Conservation (phyloP, 2,888 invertebrate genomes). For the Timema podura region DNA sequence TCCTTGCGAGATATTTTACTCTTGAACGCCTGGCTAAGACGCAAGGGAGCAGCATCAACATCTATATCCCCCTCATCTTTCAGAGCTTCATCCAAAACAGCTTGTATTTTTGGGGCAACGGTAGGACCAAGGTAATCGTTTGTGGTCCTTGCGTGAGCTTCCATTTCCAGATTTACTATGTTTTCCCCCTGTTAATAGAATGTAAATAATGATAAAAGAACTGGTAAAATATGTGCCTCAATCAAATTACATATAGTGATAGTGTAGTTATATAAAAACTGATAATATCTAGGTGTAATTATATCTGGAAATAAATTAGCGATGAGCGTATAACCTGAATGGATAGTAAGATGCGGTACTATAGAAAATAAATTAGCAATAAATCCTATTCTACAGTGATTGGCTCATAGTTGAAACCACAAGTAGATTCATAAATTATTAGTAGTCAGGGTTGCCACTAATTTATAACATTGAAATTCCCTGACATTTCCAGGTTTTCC, state of each 20-base stretch:
- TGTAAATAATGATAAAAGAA: background rate
- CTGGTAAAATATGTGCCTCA: background rate
- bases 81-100: constrained; percentile 30
- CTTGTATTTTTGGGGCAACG: constrained; percentile 31
- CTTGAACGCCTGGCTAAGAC: constrained; percentile 12
- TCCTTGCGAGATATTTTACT: constrained; percentile 22
- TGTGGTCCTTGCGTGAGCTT: constrained; percentile 28
- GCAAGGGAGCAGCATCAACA: constrained; percentile 29
- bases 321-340: too few relatives aligned
- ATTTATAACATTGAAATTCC: too few relatives aligned
- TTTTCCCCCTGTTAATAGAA: constrained; percentile 27
- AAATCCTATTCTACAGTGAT: too few relatives aligned
- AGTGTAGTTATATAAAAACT: background rate
- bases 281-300: background rate
- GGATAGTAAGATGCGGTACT: too few relatives aligned
- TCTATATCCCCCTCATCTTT: constrained; percentile 30
- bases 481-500: too few relatives aligned
- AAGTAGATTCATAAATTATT: too few relatives aligned
- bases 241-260: background rate
- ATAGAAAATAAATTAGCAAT: too few relatives aligned
- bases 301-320: too few relatives aligned
- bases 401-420: too few relatives aligned
- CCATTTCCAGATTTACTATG: constrained; percentile 25
- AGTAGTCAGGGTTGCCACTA: too few relatives aligned
- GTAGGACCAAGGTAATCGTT: constrained; percentile 28